phyloP scores from a whole-genome alignment of 2,113 vertebrate genomes.

The Aythya baeri region DNA sequence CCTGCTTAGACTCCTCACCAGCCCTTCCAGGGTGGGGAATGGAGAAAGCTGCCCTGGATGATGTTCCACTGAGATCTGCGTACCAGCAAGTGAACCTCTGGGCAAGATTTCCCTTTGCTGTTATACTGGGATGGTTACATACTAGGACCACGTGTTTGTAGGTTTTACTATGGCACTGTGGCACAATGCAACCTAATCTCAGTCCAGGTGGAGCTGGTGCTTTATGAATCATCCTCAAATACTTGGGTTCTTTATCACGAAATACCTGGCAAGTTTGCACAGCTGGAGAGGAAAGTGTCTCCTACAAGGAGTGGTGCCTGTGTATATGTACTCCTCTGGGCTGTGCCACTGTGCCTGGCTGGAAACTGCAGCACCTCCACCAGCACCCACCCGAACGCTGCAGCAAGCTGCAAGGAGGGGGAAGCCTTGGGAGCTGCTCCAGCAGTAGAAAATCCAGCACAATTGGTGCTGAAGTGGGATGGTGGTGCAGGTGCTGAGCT shows the following conservation, averaged over 20 bases:
- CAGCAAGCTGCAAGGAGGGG: fast-evolving
- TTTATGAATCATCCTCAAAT: background rate
- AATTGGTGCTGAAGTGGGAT: background rate
- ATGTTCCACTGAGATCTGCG: background rate
- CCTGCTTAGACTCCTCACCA: background rate
- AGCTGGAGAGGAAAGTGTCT: background rate
- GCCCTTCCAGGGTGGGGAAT: background rate
- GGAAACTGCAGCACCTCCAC: background rate
- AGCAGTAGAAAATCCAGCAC: background rate
- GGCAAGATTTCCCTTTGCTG: background rate
- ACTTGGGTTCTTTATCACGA: fast-evolving
- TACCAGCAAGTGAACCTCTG: no score
- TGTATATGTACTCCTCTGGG: background rate
- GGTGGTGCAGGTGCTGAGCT: background rate
- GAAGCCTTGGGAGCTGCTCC: background rate
- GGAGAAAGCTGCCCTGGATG: no score
- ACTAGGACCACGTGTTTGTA: background rate
- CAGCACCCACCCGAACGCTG: fast-evolving
- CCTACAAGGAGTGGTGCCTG: fast-evolving
- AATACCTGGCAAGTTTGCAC: background rate
- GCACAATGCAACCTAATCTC: fast-evolving
- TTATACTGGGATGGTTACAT: background rate
- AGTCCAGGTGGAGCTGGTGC: background rate
- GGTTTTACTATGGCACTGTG: background rate
- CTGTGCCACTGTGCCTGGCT: background rate